These are phyloP conservation scores for Lucinisca nassula DNA, from an alignment of 2,888 invertebrate species.

Conservation along the genomic window DNA sequence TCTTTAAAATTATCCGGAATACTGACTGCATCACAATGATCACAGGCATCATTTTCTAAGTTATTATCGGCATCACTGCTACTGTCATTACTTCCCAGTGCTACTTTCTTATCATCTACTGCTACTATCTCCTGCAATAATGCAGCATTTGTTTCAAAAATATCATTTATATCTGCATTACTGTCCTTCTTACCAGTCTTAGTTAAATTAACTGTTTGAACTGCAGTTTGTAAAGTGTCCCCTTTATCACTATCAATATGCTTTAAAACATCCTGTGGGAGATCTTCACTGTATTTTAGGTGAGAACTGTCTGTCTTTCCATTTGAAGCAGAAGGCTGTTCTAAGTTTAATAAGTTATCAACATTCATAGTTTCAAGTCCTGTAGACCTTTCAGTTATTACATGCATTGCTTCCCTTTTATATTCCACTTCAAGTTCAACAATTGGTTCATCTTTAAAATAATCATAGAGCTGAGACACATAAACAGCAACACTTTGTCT, in stretches of 20 bases:
- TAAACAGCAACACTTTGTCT: slow-evolving; percentile 66
- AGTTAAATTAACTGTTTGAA: background rate
- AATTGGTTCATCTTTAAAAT: slow-evolving; percentile 59
- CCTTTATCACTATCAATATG: background rate
- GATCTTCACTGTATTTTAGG: background rate
- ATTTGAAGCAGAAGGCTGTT: background rate
- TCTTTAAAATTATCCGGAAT: background rate
- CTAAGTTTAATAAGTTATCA: background rate
- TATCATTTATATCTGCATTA: background rate
- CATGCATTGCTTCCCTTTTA: background rate
- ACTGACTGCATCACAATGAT: background rate
- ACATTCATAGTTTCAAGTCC: background rate
- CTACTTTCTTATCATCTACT: background rate
- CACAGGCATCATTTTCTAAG: background rate
- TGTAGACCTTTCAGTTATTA: background rate
- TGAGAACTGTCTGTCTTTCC: background rate
- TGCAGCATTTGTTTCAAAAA: background rate
- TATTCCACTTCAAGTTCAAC: background rate
- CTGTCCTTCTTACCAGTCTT: background rate
- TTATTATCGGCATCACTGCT: background rate
- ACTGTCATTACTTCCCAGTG: background rate
- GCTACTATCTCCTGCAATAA: background rate
- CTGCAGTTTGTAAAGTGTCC: background rate
- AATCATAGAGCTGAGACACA: slow-evolving; percentile 58
- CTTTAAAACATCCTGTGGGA: background rate